Conservation (phyloP, 2,888 invertebrate species). For the Spodoptera exigua region DNA sequence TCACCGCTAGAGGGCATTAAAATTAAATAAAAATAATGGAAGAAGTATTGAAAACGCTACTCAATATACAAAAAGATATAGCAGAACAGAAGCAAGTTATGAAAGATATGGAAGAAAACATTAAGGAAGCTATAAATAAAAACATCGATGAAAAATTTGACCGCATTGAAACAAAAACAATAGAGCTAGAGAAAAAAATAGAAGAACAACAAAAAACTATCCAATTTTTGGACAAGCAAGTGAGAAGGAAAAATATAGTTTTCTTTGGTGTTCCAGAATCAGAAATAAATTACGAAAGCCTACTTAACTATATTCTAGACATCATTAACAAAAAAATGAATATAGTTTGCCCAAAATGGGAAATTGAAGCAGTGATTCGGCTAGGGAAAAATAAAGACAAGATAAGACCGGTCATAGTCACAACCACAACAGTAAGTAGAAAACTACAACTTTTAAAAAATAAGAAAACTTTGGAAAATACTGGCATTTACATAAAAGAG, state of each 20-base stretch:
- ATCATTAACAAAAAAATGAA: slow-evolving; percentile 7
- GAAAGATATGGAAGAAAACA: slow-evolving; percentile 54
- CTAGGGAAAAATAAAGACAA: slow-evolving; percentile 12
- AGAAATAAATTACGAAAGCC: slow-evolving; percentile 3
- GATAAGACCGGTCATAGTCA: slow-evolving; percentile 17
- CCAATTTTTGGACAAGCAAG: slow-evolving; percentile 43
- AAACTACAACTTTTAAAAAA: slow-evolving; percentile 52
- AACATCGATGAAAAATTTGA: slow-evolving; percentile 50
- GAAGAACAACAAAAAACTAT: slow-evolving; percentile 56
- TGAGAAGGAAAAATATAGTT: slow-evolving; percentile 51
- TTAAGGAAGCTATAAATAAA: slow-evolving; percentile 51
- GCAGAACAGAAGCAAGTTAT: slow-evolving; percentile 48
- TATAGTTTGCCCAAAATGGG: slow-evolving; percentile 16
- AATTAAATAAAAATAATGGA: slow-evolving; percentile 16
- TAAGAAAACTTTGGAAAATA: slow-evolving; percentile 19
- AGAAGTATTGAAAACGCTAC: slow-evolving; percentile 30
- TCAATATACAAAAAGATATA: slow-evolving; percentile 45
- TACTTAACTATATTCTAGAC: background rate
- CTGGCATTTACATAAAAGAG: slow-evolving; percentile 48
- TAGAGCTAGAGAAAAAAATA: slow-evolving; percentile 45
- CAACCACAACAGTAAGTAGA: slow-evolving; percentile 30
- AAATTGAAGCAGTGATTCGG: slow-evolving; percentile 17
- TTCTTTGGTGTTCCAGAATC: slow-evolving; percentile 49
- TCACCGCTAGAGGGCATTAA: too few species aligned
- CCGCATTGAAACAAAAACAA: slow-evolving; percentile 38